These are phyloP conservation scores for Endotricha flammealis DNA, from an alignment of 2,888 invertebrate species.

Conservation along the genomic window DNA sequence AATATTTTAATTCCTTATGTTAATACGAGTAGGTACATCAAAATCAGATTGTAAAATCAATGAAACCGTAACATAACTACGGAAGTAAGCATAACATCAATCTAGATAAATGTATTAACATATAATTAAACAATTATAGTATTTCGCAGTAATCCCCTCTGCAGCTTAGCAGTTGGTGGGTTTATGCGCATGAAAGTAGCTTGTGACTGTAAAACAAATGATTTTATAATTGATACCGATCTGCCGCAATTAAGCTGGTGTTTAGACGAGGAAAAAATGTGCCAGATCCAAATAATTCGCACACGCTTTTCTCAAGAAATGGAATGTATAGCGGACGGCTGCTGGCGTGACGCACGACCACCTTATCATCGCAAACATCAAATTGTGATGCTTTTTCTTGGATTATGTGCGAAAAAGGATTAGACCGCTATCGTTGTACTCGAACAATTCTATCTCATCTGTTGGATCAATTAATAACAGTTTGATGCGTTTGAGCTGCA, in stretches of 20 bases:
- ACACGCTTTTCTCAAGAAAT: conserved; percentile 45
- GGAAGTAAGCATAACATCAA: conserved; percentile 13
- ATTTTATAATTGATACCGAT: conserved; percentile 48
- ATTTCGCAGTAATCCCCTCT: conserved; percentile 8
- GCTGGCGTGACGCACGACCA: conserved; percentile 40
- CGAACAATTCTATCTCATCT: conserved; percentile 15
- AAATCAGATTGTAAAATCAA: conserved; percentile 8
- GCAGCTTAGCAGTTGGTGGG: conserved; percentile 3
- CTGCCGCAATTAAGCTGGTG: conserved; percentile 45
- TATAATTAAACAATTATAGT: conserved; percentile 6
- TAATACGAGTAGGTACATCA: too few species aligned
- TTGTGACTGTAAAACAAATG: conserved; percentile 45
- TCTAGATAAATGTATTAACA: conserved; percentile 12
- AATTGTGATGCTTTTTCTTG: conserved; percentile 47
- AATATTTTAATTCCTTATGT: too few species aligned
- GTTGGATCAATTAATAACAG: conserved; percentile 1
- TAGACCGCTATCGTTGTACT: conserved; percentile 20
- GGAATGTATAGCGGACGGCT: conserved; percentile 36
- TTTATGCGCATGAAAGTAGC: conserved; percentile 8
- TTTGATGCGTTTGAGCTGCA: conserved; percentile 13
- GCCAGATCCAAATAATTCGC: conserved; percentile 43
- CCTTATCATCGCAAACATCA: conserved; percentile 49
- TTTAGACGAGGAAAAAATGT: conserved; percentile 43
- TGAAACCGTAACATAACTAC: conserved; percentile 8
- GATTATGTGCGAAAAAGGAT: conserved; percentile 42